phyloP scores from a whole-genome alignment of 2,113 vertebrate species.

The Capra hircus region DNA sequence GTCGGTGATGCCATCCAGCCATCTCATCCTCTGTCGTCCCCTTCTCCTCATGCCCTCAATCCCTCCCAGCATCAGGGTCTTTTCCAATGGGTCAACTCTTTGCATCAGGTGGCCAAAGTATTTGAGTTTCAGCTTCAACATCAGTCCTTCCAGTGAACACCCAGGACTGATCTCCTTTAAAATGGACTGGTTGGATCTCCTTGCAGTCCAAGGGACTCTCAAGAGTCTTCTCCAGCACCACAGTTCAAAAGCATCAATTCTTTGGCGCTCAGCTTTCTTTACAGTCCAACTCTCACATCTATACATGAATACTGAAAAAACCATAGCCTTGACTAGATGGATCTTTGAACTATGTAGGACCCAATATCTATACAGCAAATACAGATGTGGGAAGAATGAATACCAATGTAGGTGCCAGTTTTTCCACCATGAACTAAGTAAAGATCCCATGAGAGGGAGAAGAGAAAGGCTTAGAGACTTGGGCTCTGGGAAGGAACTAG shows the following conservation, averaged over 20 bases:
- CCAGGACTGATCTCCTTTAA: background rate
- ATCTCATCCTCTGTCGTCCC: background rate
- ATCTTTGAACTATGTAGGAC: background rate
- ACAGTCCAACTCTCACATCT: background rate
- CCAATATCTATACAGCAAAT: background rate
- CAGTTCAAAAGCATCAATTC: background rate
- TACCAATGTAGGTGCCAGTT: background rate
- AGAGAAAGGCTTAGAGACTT: background rate
- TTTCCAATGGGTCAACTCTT: background rate
- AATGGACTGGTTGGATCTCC: background rate
- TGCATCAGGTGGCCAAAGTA: background rate
- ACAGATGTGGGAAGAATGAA: background rate
- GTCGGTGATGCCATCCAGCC: background rate
- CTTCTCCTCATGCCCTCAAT: background rate
- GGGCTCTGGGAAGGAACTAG: background rate
- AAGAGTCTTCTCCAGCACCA: background rate
- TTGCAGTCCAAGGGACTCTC: background rate
- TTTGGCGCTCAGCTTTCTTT: background rate
- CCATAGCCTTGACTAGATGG: background rate
- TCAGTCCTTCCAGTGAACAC: background rate
- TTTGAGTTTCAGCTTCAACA: background rate
- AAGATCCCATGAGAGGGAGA: background rate
- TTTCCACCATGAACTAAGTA: background rate
- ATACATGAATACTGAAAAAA: background rate
- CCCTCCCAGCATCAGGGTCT: background rate